Conservation (phyloP, 2,888 invertebrate genomes). For the Cataglyphis albicans region DNA sequence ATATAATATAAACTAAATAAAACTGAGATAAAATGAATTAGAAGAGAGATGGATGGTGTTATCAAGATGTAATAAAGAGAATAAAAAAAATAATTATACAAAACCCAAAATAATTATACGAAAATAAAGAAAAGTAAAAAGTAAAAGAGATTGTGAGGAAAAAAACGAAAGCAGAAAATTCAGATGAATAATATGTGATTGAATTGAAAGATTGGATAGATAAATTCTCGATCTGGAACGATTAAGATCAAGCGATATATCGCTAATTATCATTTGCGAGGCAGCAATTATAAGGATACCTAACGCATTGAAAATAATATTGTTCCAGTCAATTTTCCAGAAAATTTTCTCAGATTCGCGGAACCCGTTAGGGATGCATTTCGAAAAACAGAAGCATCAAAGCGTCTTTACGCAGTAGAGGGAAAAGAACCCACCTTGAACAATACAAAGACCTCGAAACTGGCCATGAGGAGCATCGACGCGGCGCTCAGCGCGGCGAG, state of each 20-base stretch:
- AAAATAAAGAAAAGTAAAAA: too few species aligned
- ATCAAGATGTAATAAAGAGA: background rate
- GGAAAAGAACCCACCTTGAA: slow-evolving; percentile 86
- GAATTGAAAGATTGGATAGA: background rate
- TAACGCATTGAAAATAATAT: background rate
- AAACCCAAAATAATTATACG: background rate
- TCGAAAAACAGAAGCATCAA: background rate
- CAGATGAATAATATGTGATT: background rate
- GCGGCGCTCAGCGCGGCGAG: slow-evolving; percentile 94
- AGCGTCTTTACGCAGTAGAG: background rate
- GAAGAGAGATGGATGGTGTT: background rate
- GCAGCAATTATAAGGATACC: background rate
- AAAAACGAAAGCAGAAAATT: background rate
- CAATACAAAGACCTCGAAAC: slow-evolving; percentile 96
- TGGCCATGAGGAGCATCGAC: slow-evolving; percentile 93
- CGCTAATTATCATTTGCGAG: background rate
- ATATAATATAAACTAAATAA: background rate
- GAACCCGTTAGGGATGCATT: background rate
- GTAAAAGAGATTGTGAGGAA: background rate
- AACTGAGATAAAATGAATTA: background rate
- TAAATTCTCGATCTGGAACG: background rate
- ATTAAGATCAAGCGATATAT: background rate
- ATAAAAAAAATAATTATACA: background rate
- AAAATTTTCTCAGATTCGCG: background rate
- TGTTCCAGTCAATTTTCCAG: too few species aligned